A percentile compares a stretch with the other conserved stretches of the same genome.
These are phyloP conservation scores for Notospermus geniculatus DNA, from an alignment of 1,140 invertebrate genomes.

Conservation along the genomic window DNA sequence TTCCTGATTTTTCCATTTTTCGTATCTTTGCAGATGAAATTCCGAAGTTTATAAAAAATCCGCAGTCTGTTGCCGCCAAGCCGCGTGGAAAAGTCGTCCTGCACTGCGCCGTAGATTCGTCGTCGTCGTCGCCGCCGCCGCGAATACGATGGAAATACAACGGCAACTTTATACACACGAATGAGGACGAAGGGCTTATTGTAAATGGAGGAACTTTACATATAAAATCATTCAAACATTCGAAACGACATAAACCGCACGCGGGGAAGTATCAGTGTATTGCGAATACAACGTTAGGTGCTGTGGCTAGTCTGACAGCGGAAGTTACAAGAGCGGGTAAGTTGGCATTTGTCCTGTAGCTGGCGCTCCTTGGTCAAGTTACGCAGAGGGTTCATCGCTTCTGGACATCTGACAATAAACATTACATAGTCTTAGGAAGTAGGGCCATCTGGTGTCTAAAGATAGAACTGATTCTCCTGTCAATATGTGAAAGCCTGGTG, in stretches of 20 bases:
- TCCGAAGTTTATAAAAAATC: neutral
- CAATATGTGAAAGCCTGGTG: no score
- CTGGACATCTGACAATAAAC: no score
- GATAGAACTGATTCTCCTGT: no score
- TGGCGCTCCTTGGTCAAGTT: no score
- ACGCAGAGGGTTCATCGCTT: no score
- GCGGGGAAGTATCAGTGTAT: constrained; percentile 9
- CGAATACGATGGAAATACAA: constrained; percentile 10
- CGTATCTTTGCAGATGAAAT: constrained; percentile 9
- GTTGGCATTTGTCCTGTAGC: neutral
- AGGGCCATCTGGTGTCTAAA: no score
- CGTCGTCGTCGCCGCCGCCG: neutral
- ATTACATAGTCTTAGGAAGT: no score
- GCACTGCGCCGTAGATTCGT: neutral
- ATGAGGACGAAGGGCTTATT: neutral
- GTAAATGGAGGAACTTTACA: constrained; percentile 5
- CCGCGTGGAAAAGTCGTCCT: neutral
- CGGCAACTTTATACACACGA: constrained; percentile 1
- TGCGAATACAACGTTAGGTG: neutral
- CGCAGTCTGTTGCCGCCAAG: neutral
- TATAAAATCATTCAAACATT: constrained; percentile 10
- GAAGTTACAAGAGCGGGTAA: neutral
- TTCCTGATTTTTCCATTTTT: constrained; percentile 6
- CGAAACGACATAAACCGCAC: constrained; percentile 4
- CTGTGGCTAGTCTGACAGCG: neutral